Evolutionary conservation across 2,888 invertebrate species (phyloP), one percentile per base, ranked within the genome.

Genomic region (Drosophila differens): DNA sequence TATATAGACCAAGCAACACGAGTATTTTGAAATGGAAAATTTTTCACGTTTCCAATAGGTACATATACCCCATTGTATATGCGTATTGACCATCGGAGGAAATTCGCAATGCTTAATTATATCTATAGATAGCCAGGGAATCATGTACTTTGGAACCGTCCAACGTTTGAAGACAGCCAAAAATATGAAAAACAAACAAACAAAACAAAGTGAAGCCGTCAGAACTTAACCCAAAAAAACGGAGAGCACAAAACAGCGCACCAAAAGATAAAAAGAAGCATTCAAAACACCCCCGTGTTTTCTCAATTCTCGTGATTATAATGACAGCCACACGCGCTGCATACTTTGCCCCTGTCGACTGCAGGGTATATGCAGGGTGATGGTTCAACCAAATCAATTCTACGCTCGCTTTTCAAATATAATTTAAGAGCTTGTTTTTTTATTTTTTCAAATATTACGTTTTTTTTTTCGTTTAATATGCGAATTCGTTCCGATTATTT

Each of bases 141-240:
- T 51, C 47, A 51, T 71, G 85, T 62, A 85, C 83, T 85, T 85
- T 85, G 84, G 74, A 81, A 68, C 58, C 53, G 44, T 47, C 57
- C 57, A 59, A 22, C 67, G 67, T 66, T 51, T 59, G 33, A 30
- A 49, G 57, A 60, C 37, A 33, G 53, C 49, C 53, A 61, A 63
- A 68, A 47, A 47, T 47, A 64, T 6, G 61, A 39, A 12, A 10
- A 63, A 25, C 22, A 25, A 22, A 22, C 44, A 44, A 61, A 52
- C 39, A 41, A 28, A 49, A 55, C 25, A 55, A 61, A 66, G 52
- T n/a, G 25, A 60, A 71, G 67, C 83, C 85, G 81, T 85, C 84
- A 85, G 78, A 78, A 82, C 62, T 76, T 73, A 67, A 71, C 76
- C 82, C 57, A 82, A 76, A 76, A 76, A 65, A 47, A 16, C 9